phyloP scores from a whole-genome alignment of 1,140 invertebrate species.

The Agraylea sexmaculata region DNA sequence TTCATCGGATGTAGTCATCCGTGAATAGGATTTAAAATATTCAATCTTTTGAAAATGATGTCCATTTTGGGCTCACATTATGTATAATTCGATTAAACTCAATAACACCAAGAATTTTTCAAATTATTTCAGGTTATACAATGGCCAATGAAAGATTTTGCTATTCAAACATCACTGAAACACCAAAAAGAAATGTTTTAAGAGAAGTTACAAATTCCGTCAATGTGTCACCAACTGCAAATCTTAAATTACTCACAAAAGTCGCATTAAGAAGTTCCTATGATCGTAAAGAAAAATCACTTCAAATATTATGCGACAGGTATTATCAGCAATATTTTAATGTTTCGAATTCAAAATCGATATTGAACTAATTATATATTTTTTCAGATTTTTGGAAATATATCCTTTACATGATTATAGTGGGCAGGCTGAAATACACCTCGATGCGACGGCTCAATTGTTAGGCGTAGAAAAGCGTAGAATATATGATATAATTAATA shows the following conservation, averaged over 20 bases:
- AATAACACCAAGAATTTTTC: background rate
- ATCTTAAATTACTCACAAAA: constrained; percentile 44
- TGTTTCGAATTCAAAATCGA: background rate
- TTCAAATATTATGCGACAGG: constrained; percentile 47
- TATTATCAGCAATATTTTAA: constrained; percentile 27
- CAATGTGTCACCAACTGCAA: constrained; percentile 45
- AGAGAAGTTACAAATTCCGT: constrained; percentile 41
- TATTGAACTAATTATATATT: constrained; percentile 13
- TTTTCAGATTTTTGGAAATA: constrained; percentile 42
- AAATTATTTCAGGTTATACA: background rate
- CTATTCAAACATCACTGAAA: constrained; percentile 23
- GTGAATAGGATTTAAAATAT: too few species aligned
- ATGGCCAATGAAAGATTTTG: background rate
- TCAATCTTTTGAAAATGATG: too few species aligned
- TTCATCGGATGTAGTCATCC: too few species aligned
- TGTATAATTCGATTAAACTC: too few species aligned
- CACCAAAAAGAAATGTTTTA: constrained; percentile 41
- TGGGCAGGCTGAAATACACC: constrained; percentile 37
- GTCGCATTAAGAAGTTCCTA: constrained; percentile 39
- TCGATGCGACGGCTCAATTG: constrained; percentile 41
- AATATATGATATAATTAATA: constrained; percentile 70
- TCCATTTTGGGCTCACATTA: too few species aligned
- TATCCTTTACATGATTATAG: constrained; percentile 39
- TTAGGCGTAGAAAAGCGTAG: constrained; percentile 52
- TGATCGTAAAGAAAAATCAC: constrained; percentile 44